Base-by-base conservation (phyloP, 2,113 vertebrate species). In the Lethenteron camtschaticum region DNA sequence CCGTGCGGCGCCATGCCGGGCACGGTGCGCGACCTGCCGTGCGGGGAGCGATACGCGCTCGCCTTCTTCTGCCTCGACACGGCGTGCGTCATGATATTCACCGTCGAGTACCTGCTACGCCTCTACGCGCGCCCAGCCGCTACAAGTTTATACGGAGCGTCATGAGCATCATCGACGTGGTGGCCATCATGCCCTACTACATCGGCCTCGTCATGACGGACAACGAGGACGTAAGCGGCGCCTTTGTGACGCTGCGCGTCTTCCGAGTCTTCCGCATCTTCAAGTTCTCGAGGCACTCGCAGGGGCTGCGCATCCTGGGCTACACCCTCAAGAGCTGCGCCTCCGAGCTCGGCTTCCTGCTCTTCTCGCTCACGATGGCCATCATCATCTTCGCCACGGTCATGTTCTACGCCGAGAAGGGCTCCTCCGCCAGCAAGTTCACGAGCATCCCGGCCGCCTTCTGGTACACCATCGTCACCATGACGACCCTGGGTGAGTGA, bases 401-500 rank as follows among this genome's bases (percentile, higher is more conserved):
- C 72, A 96, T 97, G 91, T 97, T 96, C 82, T 97, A 97, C 72
- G 91, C 94, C 0, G 94, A 97, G 82, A 96, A 96, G 70, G 89
- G 91, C 9, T 96, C 88, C 63, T 78, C 82, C 3, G 83, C 82
- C 75, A 91, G 81, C 87, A 92, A 90, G 81, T 97, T 96, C 84
- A 97, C 89, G 79, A 90, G 87, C 80, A 96, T 97, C 76, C 94
- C 94, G 1, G 90, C 91, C 0, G 85, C 91, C 74, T 97, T 96
- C 83, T 97, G 94, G 94, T 97, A 97, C 81, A 97, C 94, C 81
- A 96, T 97, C 11, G 94, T 97, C 80, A 97, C 94, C 82, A 97
- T 97, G 94, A 97, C 94, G 56, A 97, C 91, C 2, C 80, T 97
- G 69, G 94, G 94, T 97, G 83, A 81, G 92, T 88, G 41, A 41